Evolutionary conservation across 1,140 invertebrate genomes (phyloP).

Genomic region (Brachionus calyciflorus): DNA sequence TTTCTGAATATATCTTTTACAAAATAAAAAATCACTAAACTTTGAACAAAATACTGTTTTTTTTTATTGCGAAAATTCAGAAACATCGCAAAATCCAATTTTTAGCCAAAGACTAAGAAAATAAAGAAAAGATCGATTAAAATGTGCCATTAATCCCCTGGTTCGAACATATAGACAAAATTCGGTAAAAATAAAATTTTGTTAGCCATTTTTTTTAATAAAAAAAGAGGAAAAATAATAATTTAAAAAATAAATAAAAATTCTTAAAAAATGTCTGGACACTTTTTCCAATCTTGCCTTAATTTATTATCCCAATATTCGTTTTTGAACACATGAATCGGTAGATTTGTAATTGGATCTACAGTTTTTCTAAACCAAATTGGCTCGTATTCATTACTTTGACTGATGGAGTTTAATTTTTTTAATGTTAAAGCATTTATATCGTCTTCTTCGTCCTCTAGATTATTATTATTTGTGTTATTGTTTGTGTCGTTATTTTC

Average conservation of each 20-base stretch:
- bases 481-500: not conserved
- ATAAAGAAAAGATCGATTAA: too few species aligned
- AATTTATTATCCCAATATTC: constrained; percentile 90
- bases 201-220: too few species aligned
- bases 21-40: too few species aligned
- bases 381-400: constrained; percentile 67
- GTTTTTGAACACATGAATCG: constrained; percentile 79
- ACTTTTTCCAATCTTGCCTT: constrained; percentile 79
- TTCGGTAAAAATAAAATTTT: too few species aligned
- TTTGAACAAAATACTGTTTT: too few species aligned
- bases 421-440: constrained; percentile 20
- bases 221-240: not conserved
- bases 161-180: too few species aligned
- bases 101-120: too few species aligned
- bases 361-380: constrained; percentile 84
- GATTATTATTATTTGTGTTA: not conserved
- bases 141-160: too few species aligned
- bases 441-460: constrained; percentile 7
- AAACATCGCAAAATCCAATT: too few species aligned
- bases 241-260: constrained; percentile 72
- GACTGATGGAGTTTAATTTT: constrained; percentile 16
- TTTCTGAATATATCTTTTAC: too few species aligned
- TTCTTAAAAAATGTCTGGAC: too few species aligned
- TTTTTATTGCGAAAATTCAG: too few species aligned
- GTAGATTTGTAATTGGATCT: constrained; percentile 74